Base-by-base conservation (phyloP, 2,797 vertebrate species). In the Urophycis tenuis region DNA sequence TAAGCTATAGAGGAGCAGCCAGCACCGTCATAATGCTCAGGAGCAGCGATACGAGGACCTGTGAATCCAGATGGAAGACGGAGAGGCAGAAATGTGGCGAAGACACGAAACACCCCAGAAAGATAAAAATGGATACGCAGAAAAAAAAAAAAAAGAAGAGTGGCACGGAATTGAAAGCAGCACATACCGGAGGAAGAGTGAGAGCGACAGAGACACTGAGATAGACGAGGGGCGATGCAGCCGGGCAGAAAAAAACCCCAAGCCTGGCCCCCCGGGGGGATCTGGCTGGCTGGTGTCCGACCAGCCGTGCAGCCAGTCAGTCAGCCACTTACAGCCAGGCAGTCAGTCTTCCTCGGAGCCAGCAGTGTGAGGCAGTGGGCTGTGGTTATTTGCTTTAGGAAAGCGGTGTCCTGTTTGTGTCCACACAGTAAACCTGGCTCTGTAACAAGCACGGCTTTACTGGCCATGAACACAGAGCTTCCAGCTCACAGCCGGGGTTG, bases 41-140 rank as follows among this genome's bases (percentile, higher is more conserved):
- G 83, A 74, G 14, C 29, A 36, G 39, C 17, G 39, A 32, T 49
- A 77, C 84, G 74, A 67, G 82, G 86, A n/a, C 53, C 85, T 83
- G 79, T 83, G 80, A 85, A 85, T 85, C 78, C 74, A 74, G 81
- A 71, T 7, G 79, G 82, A 69, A 78, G 9, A 75, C 25, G 74
- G 79, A 72, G 35, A 75, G 70, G 77, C 69, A 49, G 76, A 80
- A 78, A 22, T 5, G 60, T 29, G 81, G 77, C 80, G 78, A 85
- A 83, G 81, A 87, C 85, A 75, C 78, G 81, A 88, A 88, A 87
- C 82, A 80, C 90, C 87, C 88, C 87, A 84, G 81, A 85, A 87
- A 87, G 89, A 88, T 86, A 78, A 87, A 35, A 89, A 90, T 78
- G 87, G 89, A 91, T 89, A 89, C 87, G 88, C 87, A 87, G 84